Base-by-base conservation (phyloP, 2,797 vertebrate species). In the Enteromius afrohamiltoni region DNA sequence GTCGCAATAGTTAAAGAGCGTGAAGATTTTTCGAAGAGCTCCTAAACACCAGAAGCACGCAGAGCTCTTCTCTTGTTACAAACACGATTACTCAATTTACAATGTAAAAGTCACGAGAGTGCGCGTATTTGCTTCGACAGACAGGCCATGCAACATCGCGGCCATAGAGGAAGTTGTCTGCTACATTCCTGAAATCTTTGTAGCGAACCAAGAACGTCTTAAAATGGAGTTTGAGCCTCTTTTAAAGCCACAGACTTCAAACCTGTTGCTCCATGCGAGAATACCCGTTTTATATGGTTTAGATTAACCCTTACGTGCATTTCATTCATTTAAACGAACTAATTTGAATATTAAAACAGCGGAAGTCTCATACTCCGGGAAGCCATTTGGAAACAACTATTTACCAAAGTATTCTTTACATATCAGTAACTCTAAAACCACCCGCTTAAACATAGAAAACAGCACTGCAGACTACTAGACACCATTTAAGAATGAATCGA, bases 91-190 rank as follows among this genome's bases (percentile, higher is more conserved):
- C 67, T 51, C n/a, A 42, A 31, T 8, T 2, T 16, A 8, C 34
- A 26, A 2, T 26, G 11, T 17, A 19, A 62, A 78, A 75, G 55
- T 71, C 80, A 82, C 84, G 68, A 23, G 64, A 19, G 6, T n/a
- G 4, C 6, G 13, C 67, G 23, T 16, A 53, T 51, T 47, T 77
- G 51, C 42, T 29, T 60, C 51, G 40, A 49, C 45, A 82, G 62
- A 77, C 14, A 79, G 71, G 80, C 79, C 82, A 62, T 49, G 51
- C 11, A 29, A 82, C 31, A 84, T 37, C 55, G 87, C 73, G 81
- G 79, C 80, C 84, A 84, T 84, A 17, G 49, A 69, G 31, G 65
- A 82, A 87, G 85, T 88, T 37, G 60, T 21, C 37, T 67, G 47
- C 64, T 13, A 70, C 37, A 80, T 80, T 86, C 71, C 64, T 65